A percentile compares a stretch with the other conserved stretches of the same genome.
phyloP scores from a whole-genome alignment of 2,113 vertebrate species.

The Uria lomvia region DNA sequence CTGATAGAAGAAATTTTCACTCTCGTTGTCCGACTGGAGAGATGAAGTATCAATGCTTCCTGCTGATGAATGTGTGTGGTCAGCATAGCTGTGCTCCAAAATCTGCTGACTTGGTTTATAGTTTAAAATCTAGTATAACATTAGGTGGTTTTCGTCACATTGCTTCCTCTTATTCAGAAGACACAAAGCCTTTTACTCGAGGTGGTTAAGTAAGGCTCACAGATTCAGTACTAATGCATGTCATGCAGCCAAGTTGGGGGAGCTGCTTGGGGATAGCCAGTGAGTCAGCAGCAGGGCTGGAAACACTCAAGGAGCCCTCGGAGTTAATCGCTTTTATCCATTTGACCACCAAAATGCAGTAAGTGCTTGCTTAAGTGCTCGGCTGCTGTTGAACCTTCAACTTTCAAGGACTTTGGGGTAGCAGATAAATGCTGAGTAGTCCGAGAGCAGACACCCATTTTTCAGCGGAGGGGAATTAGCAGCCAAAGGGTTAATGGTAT shows the following conservation, averaged over 20 bases:
- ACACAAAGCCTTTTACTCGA: neutral
- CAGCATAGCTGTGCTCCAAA: neutral
- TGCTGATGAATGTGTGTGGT: accelerated
- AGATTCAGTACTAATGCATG: neutral
- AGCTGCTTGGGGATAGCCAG: neutral
- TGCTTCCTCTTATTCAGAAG: neutral
- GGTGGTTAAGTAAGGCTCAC: neutral
- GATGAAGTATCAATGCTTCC: neutral
- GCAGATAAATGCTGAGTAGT: neutral
- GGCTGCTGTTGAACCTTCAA: constrained; percentile 39
- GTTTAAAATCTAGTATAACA: neutral
- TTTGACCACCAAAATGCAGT: constrained; percentile 19
- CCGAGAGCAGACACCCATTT: neutral
- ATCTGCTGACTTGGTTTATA: neutral
- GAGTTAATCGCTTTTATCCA: neutral
- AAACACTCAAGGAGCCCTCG: neutral
- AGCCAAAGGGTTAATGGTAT: constrained; percentile 2
- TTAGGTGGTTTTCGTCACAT: neutral
- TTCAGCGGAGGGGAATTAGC: neutral
- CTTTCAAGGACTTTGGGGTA: neutral
- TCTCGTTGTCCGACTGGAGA: neutral
- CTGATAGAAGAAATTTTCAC: neutral
- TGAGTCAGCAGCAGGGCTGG: neutral
- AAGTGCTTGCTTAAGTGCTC: constrained; percentile 30
- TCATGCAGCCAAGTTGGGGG: neutral